A percentile compares a stretch with the other conserved stretches of the same genome.
Conservation (phyloP, 2,797 vertebrate species). For the Amblyraja radiata region DNA sequence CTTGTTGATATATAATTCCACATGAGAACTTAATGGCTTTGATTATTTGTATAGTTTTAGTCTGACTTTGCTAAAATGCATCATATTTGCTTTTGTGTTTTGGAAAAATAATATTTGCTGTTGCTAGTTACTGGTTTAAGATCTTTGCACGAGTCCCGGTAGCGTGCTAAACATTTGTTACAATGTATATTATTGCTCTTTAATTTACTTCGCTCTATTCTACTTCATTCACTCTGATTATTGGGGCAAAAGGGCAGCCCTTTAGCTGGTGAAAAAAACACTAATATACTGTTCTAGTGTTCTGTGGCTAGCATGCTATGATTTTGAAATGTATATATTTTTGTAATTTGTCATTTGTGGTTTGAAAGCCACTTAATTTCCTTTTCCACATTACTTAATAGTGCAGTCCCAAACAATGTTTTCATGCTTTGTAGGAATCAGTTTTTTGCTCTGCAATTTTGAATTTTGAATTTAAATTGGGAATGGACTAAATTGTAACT, state of each 20-base stretch:
- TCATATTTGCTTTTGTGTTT: too few relatives aligned
- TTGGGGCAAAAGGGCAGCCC: background rate
- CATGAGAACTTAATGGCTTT: background rate
- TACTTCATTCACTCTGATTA: background rate
- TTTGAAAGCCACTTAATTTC: background rate
- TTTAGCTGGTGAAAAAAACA: background rate
- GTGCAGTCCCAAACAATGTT: too few relatives aligned
- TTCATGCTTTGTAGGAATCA: background rate
- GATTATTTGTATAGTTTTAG: background rate
- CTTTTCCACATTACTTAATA: background rate
- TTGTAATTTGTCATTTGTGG: background rate
- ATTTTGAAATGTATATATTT: background rate
- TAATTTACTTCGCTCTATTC: background rate
- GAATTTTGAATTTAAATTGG: background rate
- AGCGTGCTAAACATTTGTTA: background rate
- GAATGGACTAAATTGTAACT: background rate
- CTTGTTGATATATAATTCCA: too few relatives aligned
- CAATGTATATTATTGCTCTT: background rate
- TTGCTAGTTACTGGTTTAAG: background rate
- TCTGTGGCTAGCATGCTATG: too few relatives aligned
- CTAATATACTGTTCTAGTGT: background rate
- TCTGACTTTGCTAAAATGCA: too few relatives aligned
- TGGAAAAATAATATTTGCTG: background rate
- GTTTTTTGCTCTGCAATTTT: background rate
- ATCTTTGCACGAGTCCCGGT: background rate